Evolutionary conservation across 2,797 vertebrate species (phyloP).

Genomic region (Danio jaintianensis): DNA sequence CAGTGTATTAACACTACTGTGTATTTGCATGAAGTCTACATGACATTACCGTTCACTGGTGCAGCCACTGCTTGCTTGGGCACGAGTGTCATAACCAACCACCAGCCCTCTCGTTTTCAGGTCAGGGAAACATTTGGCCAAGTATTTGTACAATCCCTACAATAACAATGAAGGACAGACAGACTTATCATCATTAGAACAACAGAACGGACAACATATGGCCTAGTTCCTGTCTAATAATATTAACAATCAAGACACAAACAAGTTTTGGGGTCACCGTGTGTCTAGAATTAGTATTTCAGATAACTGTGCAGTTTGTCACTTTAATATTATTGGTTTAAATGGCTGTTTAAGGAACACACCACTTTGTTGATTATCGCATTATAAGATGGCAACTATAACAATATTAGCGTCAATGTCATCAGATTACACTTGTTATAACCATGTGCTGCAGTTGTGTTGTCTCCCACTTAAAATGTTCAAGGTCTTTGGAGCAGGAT

Average conservation of each 20-base stretch:
- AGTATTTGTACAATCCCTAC: conserved; percentile 90
- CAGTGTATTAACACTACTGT: not conserved
- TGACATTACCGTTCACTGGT: conserved; percentile 87
- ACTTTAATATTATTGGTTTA: too few species aligned
- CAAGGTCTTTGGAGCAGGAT: too few species aligned
- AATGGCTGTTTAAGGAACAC: too few species aligned
- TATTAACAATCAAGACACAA: not conserved
- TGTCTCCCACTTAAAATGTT: too few species aligned
- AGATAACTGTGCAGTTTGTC: not conserved
- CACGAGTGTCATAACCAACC: conserved; percentile 92
- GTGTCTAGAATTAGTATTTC: not conserved
- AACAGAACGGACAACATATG: not conserved
- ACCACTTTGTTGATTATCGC: too few species aligned
- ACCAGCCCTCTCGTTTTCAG: conserved; percentile 88
- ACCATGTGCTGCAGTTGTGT: too few species aligned
- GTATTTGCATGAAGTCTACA: not conserved
- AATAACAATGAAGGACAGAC: conserved; percentile 14
- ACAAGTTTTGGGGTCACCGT: not conserved
- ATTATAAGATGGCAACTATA: too few species aligned
- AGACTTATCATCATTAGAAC: not conserved
- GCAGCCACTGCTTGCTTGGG: conserved; percentile 90
- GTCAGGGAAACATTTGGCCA: conserved; percentile 85
- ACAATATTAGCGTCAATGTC: too few species aligned
- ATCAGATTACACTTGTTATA: too few species aligned
- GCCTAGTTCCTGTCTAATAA: not conserved